Evolutionary conservation across 2,113 vertebrate genomes (phyloP).

Genomic region (Vanacampus margaritifer): DNA sequence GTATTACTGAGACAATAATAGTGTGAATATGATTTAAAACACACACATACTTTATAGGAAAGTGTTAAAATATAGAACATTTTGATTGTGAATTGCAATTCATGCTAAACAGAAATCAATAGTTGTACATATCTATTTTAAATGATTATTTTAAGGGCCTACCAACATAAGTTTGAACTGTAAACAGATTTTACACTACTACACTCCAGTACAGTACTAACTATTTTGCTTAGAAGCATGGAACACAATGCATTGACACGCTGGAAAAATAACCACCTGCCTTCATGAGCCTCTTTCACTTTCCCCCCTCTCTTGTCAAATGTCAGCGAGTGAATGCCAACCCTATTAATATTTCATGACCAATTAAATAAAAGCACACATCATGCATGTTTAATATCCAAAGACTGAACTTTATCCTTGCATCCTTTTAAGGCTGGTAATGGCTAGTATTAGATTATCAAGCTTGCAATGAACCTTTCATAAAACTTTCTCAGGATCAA

Average conservation of each 20-base stretch:
- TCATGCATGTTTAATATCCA: conserved; percentile 71
- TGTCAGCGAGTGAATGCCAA: conserved; percentile 66
- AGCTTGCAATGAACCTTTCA: conserved; percentile 12
- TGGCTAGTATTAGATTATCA: conserved; percentile 7
- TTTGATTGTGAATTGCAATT: neutral
- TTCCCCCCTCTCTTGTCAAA: conserved; percentile 53
- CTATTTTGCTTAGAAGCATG: neutral
- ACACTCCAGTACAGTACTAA: neutral
- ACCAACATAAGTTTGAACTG: conserved; percentile 6
- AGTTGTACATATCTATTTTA: neutral
- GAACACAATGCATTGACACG: conserved; percentile 28
- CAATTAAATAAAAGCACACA: conserved; percentile 76
- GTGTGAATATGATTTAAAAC: neutral
- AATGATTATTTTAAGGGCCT: neutral
- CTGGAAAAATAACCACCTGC: conserved; percentile 15
- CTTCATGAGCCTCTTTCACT: conserved; percentile 15
- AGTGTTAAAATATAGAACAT: neutral
- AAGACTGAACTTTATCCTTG: conserved; percentile 39
- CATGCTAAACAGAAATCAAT: neutral
- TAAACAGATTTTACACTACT: conserved; percentile 10
- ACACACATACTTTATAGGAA: neutral
- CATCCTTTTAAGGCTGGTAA: conserved; percentile 35
- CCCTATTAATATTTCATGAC: conserved; percentile 72
- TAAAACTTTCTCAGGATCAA: neutral
- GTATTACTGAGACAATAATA: neutral